Conservation (phyloP, 2,888 invertebrate genomes). For the Stenoptilia bipunctidactyla region DNA sequence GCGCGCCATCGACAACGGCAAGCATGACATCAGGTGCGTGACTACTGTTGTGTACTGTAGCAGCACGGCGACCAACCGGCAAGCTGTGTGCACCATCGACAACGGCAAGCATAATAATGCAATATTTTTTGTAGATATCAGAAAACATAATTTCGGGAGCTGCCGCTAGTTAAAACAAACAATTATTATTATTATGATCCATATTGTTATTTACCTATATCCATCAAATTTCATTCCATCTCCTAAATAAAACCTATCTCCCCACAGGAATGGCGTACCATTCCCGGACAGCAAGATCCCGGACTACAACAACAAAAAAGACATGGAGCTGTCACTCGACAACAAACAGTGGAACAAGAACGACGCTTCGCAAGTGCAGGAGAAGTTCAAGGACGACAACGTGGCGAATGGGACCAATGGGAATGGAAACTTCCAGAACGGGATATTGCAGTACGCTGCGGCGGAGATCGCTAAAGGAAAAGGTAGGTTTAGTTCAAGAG, state of each 20-base stretch:
- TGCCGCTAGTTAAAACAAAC: too few relatives aligned
- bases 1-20: too few relatives aligned
- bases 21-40: too few relatives aligned
- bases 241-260: constrained; percentile 7
- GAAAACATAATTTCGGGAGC: too few relatives aligned
- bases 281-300: constrained; percentile 73
- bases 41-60: too few relatives aligned
- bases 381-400: constrained; percentile 36
- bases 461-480: constrained; percentile 75
- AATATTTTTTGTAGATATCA: too few relatives aligned
- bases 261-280: constrained; percentile 73
- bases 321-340: constrained; percentile 46
- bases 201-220: too few relatives aligned
- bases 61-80: too few relatives aligned
- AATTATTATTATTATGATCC: too few relatives aligned
- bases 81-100: too few relatives aligned
- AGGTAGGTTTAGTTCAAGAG: constrained; percentile 21
- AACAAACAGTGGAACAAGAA: constrained; percentile 60
- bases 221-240: too few relatives aligned
- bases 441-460: constrained; percentile 69
- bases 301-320: constrained; percentile 65
- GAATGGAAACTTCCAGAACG: constrained; percentile 49
- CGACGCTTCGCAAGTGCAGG: constrained; percentile 51
- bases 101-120: too few relatives aligned
- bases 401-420: constrained; percentile 48